A percentile compares a stretch with the other conserved stretches of the same genome.
Evolutionary conservation across 2,888 invertebrate species (phyloP).

Genomic region (Polyommatus iphigenia): DNA sequence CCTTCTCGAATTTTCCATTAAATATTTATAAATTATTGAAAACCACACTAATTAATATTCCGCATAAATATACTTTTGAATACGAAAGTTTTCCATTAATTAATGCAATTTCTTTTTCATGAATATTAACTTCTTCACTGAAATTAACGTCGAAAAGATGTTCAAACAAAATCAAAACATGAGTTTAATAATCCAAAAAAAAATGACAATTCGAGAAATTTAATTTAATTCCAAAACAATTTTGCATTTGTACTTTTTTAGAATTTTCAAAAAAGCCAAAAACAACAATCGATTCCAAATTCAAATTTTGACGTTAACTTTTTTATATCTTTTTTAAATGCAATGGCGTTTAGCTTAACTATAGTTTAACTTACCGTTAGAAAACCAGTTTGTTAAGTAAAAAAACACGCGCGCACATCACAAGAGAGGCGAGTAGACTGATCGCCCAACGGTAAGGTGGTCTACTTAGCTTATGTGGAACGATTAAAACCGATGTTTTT

Average conservation of each 20-base stretch:
- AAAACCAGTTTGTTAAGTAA: slow-evolving; percentile 36
- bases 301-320: not conserved
- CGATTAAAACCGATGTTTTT: slow-evolving; percentile 31
- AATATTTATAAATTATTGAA: slow-evolving; percentile 6
- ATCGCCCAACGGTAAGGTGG: slow-evolving; percentile 64
- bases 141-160: not conserved
- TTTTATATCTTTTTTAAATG: not conserved
- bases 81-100: slow-evolving; percentile 14
- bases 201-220: not conserved
- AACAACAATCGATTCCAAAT: not conserved
- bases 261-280: not conserved
- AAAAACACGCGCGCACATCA: slow-evolving; percentile 53
- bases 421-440: slow-evolving; percentile 60
- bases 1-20: not conserved
- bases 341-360: not conserved
- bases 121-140: slow-evolving; percentile 10
- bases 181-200: not conserved
- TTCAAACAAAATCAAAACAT: not conserved
- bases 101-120: slow-evolving; percentile 20
- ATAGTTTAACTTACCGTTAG: slow-evolving; percentile 55
- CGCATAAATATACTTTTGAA: slow-evolving; percentile 27
- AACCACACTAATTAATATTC: slow-evolving; percentile 4
- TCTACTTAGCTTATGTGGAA: slow-evolving; percentile 55
- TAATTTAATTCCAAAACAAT: not conserved
- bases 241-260: not conserved